A percentile compares a stretch with the other conserved stretches of the same genome.
Conservation (phyloP, 2,888 invertebrate genomes). For the Lypha dubia region DNA sequence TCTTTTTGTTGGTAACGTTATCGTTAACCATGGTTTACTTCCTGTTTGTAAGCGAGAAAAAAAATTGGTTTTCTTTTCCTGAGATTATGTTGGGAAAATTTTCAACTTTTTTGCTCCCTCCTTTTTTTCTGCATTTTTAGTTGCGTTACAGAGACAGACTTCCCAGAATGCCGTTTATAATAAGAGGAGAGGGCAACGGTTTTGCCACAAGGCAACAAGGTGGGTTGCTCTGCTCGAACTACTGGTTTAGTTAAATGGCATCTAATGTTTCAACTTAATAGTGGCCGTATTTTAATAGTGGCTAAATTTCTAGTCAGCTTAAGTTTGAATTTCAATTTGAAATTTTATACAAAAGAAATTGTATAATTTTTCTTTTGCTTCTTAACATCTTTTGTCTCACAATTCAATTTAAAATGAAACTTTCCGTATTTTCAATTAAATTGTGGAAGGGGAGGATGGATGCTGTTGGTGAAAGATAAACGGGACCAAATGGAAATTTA, state of each 20-base stretch:
- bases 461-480: not conserved
- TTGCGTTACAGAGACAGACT: conserved; percentile 10
- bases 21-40: conserved; percentile 67
- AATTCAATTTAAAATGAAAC: conserved; percentile 35
- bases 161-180: not conserved
- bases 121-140: conserved; percentile 28
- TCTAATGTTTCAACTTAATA: conserved; percentile 63
- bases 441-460: not conserved
- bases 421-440: conserved; percentile 49
- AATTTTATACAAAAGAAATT: conserved; percentile 49
- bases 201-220: not conserved
- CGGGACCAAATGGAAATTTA: not conserved
- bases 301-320: conserved; percentile 37
- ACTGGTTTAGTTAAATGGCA: conserved; percentile 56
- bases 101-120: conserved; percentile 33
- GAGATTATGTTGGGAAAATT: conserved; percentile 57
- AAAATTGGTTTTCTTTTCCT: conserved; percentile 46
- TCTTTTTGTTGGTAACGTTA: conserved; percentile 34
- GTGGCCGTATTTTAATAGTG: conserved; percentile 56
- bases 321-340: conserved; percentile 48
- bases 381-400: conserved; percentile 50
- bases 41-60: conserved; percentile 60
- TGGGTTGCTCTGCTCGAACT: conserved; percentile 4
- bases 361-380: conserved; percentile 36
- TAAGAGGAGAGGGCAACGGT: not conserved